Evolutionary conservation across 2,888 invertebrate species (phyloP), one percentile per base, ranked within the genome.

Genomic region (Chrysomela aeneicollis): DNA sequence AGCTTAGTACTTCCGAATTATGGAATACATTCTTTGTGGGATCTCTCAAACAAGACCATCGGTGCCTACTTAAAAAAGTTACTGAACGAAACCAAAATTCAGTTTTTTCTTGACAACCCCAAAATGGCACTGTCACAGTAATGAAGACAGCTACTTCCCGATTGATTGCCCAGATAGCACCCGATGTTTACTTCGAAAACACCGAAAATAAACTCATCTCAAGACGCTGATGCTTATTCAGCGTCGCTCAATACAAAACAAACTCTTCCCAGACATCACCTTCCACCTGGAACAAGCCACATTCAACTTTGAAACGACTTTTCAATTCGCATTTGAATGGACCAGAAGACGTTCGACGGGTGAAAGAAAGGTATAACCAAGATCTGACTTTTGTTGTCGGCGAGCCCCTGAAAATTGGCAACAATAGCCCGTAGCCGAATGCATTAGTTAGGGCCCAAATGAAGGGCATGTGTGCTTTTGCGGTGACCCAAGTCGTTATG

Each of bases 401-500:
- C 52, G 1, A 9, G 2, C 26, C 52, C 52, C 30, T 30, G 30
- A 8, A 26, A 52, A 52, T 52, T 10, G 52, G 26, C 22, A 52
- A 52, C 52, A 52, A 52, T 52, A n/a, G 52, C 30, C n/a, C 52
- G 52, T 30, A 9, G 15, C 5, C 1, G 1, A 52, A 52, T 15
- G 52, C 52, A 30, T 52, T 52, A 26, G 52, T 52, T 52, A n/a
- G 8, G 9, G 32, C 1, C n/a, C 5, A 30, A 52, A 52, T 52
- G 52, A 52, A 2, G 52, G 52, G 52, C 52, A 52, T 52, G 52
- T 52, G 52, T 30, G 22, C 12, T 26, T 52, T 30, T 52, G 52
- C 52, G 52, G 52, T 52, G 22, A 10, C 30, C 52, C 50, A 4
- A 50, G 15, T 42, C 15, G 22, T 22, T 50, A 50, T n/a, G 26